A percentile compares a stretch with the other conserved stretches of the same genome.
Conservation (phyloP, 2,888 invertebrate genomes). For the Calliopum simillimum region DNA sequence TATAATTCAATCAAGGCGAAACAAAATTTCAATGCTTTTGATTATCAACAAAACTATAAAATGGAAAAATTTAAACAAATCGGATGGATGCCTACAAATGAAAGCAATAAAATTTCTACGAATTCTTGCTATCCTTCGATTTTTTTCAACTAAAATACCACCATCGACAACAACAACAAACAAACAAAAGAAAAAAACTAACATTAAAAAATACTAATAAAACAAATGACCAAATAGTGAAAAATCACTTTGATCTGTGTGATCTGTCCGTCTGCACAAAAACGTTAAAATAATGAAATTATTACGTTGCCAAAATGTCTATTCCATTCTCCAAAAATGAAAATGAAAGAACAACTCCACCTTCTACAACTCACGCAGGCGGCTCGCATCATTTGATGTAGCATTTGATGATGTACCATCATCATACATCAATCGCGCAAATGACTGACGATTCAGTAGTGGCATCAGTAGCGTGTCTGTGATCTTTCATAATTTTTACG, state of each 20-base stretch:
- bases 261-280: neutral
- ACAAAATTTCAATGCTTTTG: slow-evolving; percentile 31
- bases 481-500: slow-evolving; percentile 40
- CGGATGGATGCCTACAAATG: slow-evolving; percentile 32
- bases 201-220: slow-evolving; percentile 20
- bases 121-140: too few species aligned
- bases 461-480: slow-evolving; percentile 31
- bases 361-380: neutral
- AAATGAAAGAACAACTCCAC: neutral
- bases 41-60: slow-evolving; percentile 13
- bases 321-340: neutral
- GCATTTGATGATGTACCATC: slow-evolving; percentile 14
- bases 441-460: slow-evolving; percentile 18
- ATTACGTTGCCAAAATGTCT: slow-evolving; percentile 36
- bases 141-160: slow-evolving; percentile 25
- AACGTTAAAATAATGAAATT: slow-evolving; percentile 20
- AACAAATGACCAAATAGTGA: slow-evolving; percentile 32
- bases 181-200: neutral
- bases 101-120: slow-evolving; percentile 10
- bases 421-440: slow-evolving; percentile 34
- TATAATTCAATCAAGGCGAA: slow-evolving; percentile 36
- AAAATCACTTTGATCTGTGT: slow-evolving; percentile 41
- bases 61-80: slow-evolving; percentile 38
- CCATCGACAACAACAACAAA: slow-evolving; percentile 3
- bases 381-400: neutral